phyloP scores from a whole-genome alignment of 2,113 vertebrate genomes.

The Tachycineta bicolor region DNA sequence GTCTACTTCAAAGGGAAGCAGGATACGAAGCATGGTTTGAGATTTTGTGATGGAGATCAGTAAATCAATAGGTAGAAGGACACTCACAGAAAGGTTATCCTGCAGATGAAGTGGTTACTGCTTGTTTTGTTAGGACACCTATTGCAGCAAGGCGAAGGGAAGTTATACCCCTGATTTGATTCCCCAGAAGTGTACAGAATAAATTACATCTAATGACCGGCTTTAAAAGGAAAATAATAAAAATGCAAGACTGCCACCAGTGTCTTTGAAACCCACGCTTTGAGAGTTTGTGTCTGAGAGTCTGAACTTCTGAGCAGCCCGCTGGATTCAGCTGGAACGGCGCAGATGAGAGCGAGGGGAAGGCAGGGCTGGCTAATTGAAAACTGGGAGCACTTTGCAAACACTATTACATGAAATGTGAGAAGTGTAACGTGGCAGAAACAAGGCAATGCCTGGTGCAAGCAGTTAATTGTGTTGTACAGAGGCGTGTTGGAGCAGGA shows the following conservation, averaged over 20 bases:
- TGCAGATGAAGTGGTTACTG: slow-evolving; percentile 14
- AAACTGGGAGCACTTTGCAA: slow-evolving; percentile 89
- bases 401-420: slow-evolving; percentile 88
- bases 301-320: not conserved
- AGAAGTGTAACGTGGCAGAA: slow-evolving; percentile 82
- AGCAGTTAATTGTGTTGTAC: slow-evolving; percentile 84
- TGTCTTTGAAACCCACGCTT: not conserved
- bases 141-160: not conserved
- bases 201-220: not conserved
- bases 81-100: not conserved
- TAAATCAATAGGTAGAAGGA: slow-evolving; percentile 8
- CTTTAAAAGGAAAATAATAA: not conserved
- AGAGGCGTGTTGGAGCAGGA: slow-evolving; percentile 76
- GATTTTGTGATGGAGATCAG: slow-evolving; percentile 6
- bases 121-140: not conserved
- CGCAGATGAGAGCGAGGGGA: slow-evolving; percentile 62
- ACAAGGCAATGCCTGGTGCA: slow-evolving; percentile 85
- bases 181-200: not conserved
- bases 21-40: slow-evolving; percentile 28
- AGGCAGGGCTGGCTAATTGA: slow-evolving; percentile 82
- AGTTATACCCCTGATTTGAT: not conserved
- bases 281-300: not conserved
- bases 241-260: not conserved
- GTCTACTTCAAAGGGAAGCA: slow-evolving; percentile 48
- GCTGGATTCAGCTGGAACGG: slow-evolving; percentile 49